Base-by-base conservation (phyloP, 92 coral and sea anemone species). In the Umimayanthus kanabou region DNA sequence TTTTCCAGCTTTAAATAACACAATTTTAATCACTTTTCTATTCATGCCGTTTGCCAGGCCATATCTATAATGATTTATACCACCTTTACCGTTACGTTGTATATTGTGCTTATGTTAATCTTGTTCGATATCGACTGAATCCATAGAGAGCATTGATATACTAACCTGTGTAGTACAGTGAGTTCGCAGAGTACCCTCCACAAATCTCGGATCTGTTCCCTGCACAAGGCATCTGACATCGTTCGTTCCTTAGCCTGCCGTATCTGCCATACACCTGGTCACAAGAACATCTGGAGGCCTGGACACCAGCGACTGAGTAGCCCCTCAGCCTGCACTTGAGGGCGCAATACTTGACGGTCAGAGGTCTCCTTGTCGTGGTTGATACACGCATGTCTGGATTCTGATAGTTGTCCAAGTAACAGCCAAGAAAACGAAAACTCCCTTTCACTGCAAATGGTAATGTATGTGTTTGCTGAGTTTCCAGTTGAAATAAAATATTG, bases 101-200 rank as follows among this genome's bases (percentile, higher is more conserved):
- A 50, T 8, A 50, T 50, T 50, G 57, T 50, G 16, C 57, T 50
- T 50, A 9, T 9, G 15, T 50, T 16, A 50, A 50, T 8, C 55
- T 66, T 66, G 72, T 66, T 66, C 25, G 29, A 23, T 67, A 1
- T 23, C 6, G 6, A n/a, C 23, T 23, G 78, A 42, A 75, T 15
- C 25, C 49, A 76, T 20, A n/a, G 1, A 22, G 9, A 45, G 16
- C 22, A 10, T 22, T 58, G 6, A 10, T 2, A 18, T 8, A 80
- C 91, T 87, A 47, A 97, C 99, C 99, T 77, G 99, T 97, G 88
- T 85, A 97, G 85, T 93, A 97, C 57, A 97, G 55, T 2, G 97
- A 91, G 87, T 93, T 97, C 88, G 92, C 93, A 70, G 93, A 81
- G 28, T 83, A 91, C 90, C 99, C 99, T 50, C 99, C 99, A 73